phyloP scores from a whole-genome alignment of 2,113 vertebrate species.

The Triplophysa tibetana region DNA sequence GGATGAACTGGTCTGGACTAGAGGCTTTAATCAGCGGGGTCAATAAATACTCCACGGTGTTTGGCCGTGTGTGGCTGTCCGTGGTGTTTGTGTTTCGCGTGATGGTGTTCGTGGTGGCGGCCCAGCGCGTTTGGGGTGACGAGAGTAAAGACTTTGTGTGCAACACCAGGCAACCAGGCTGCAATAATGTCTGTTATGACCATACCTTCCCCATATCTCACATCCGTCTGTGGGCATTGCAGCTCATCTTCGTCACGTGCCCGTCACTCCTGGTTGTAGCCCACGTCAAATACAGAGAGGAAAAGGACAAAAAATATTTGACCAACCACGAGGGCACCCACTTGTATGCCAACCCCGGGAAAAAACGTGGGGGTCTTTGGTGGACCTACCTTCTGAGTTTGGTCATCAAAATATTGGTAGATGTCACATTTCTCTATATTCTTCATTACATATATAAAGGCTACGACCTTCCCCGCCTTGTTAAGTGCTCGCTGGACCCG shows the following conservation, averaged over 20 bases:
- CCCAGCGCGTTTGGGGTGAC: constrained; percentile 89
- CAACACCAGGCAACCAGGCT: constrained; percentile 86
- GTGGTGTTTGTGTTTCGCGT: constrained; percentile 92
- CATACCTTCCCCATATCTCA: constrained; percentile 88
- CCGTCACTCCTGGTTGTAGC: constrained; percentile 91
- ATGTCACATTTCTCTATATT: constrained; percentile 82
- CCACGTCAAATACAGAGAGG: constrained; percentile 88
- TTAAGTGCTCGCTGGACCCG: constrained; percentile 79
- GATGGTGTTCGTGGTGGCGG: constrained; percentile 91
- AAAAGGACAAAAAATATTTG: constrained; percentile 76
- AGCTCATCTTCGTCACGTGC: constrained; percentile 79
- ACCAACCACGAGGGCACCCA: constrained; percentile 52
- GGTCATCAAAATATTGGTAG: constrained; percentile 82
- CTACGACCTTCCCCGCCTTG: constrained; percentile 82
- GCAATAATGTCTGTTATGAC: constrained; percentile 90
- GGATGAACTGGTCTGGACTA: constrained; percentile 84
- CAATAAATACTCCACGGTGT: constrained; percentile 92
- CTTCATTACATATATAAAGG: constrained; percentile 80
- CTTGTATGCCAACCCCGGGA: constrained; percentile 79
- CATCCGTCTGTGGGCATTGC: constrained; percentile 76
- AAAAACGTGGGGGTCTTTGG: constrained; percentile 86
- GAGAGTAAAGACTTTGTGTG: constrained; percentile 93
- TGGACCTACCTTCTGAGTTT: constrained; percentile 84
- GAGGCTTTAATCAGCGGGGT: constrained; percentile 85
- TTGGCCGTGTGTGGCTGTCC: constrained; percentile 92